Base-by-base conservation (phyloP, 2,888 invertebrate genomes). In the Sceliomorpha sp. region DNA sequence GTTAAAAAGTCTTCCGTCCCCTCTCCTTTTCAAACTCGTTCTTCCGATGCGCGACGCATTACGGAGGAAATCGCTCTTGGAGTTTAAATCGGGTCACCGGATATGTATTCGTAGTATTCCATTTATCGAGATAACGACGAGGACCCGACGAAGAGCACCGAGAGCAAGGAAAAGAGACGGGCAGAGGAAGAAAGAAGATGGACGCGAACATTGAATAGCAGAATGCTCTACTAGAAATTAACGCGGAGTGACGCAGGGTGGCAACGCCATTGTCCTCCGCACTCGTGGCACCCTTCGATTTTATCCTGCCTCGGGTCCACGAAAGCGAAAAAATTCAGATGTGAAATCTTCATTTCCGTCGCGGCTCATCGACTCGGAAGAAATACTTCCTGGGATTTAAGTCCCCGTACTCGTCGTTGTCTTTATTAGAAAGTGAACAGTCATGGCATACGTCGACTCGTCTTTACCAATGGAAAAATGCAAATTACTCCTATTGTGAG, bases 261-360 rank as follows among this genome's bases (percentile, higher is more conserved):
- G 76, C 72, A 68, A 70, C 71, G 56, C 76, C 77, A 84, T 84
- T 85, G 84, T 85, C 80, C 80, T 70, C 32, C 48, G 56, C 48
- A 56, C 44, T 72, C 66, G 70, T 60, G 45, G 64, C 73, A 75
- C 70, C 74, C 76, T 73, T 74, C 76, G 75, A 76, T 74, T 73
- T 71, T 68, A 60, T 66, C 70, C 67, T 67, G 55, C 32, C n/a
- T 62, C 66, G 59, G 34, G 58, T 55, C 64, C 44, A 66, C 77
- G 78, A 82, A 78, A 75, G 73, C 77, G 78, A 80, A 81, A 83
- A 85, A 85, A 84, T 84, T 85, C 80, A 83, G 84, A 85, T 85
- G 86, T 83, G 81, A 86, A 86, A 86, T 86, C 80, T 85, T 85
- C 84, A 86, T 85, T 86, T 86, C 82, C 83, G 81, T 73, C 75